A percentile compares a stretch with the other conserved stretches of the same genome.
Evolutionary conservation across 2,113 vertebrate species (phyloP).

Genomic region (Dryoscopus gambensis): DNA sequence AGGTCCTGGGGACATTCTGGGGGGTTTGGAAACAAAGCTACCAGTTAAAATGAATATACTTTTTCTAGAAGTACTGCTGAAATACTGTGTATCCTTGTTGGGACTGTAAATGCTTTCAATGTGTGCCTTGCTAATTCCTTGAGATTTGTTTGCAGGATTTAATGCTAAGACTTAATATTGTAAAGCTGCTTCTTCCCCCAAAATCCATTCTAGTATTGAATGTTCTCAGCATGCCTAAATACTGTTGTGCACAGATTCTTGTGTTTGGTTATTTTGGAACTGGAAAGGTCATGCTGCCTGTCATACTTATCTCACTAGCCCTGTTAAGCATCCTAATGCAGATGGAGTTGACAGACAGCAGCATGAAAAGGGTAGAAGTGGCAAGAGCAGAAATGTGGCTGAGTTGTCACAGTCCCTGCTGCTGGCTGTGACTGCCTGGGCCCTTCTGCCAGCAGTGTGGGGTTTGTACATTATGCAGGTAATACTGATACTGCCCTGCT

Average conservation of each 20-base stretch:
- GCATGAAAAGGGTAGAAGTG: slow-evolving; percentile 39
- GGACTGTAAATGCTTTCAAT: background rate
- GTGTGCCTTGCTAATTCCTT: background rate
- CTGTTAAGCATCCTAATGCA: slow-evolving; percentile 30
- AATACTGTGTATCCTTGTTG: background rate
- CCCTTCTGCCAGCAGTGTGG: background rate
- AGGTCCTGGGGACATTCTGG: background rate
- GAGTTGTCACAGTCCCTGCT: background rate
- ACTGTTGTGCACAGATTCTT: background rate
- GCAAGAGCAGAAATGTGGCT: slow-evolving; percentile 1
- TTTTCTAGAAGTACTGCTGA: background rate
- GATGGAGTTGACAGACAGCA: slow-evolving; percentile 40
- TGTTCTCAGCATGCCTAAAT: background rate
- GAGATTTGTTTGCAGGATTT: background rate
- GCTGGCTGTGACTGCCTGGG: background rate
- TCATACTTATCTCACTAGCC: slow-evolving; percentile 32
- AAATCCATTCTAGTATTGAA: background rate
- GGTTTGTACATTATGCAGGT: background rate
- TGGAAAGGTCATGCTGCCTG: slow-evolving; percentile 49
- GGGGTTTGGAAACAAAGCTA: background rate
- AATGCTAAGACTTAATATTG: background rate
- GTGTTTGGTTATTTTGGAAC: slow-evolving; percentile 25
- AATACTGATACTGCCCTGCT: background rate
- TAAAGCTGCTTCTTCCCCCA: background rate
- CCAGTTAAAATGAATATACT: background rate